Conservation (phyloP, 2,797 vertebrate species). For the Tamandua tetradactyla region DNA sequence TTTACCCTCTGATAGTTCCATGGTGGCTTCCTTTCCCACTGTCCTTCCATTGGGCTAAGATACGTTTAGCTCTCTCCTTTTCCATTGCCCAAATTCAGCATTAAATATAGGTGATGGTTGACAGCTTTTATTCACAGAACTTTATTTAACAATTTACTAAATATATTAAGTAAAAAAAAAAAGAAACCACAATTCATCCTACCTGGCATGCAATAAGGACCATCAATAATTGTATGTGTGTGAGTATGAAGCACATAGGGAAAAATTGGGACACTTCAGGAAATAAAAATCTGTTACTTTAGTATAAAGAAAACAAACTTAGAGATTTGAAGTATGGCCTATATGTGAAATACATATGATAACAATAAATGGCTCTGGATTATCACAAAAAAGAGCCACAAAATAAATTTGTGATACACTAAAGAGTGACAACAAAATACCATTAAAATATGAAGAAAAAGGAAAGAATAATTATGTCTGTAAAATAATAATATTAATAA, state of each 20-base stretch:
- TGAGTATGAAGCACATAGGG: neutral
- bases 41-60: neutral
- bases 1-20: neutral
- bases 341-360: neutral
- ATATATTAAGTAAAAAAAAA: neutral
- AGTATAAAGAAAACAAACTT: neutral
- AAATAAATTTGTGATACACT: neutral
- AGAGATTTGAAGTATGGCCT: neutral
- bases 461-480: conserved; percentile 13
- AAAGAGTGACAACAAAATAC: conserved; percentile 29
- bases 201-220: neutral
- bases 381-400: neutral
- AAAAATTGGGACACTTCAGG: neutral
- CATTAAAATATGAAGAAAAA: conserved; percentile 1
- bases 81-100: neutral
- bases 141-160: conserved; percentile 25
- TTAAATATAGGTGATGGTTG: neutral
- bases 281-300: neutral
- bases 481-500: neutral
- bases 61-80: neutral
- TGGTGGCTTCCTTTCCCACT: neutral
- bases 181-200: neutral
- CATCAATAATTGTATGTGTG: neutral
- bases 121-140: conserved; percentile 17
- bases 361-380: neutral